Evolutionary conservation across 2,797 vertebrate genomes (phyloP).

Genomic region (Melanotaenia pygmaea): DNA sequence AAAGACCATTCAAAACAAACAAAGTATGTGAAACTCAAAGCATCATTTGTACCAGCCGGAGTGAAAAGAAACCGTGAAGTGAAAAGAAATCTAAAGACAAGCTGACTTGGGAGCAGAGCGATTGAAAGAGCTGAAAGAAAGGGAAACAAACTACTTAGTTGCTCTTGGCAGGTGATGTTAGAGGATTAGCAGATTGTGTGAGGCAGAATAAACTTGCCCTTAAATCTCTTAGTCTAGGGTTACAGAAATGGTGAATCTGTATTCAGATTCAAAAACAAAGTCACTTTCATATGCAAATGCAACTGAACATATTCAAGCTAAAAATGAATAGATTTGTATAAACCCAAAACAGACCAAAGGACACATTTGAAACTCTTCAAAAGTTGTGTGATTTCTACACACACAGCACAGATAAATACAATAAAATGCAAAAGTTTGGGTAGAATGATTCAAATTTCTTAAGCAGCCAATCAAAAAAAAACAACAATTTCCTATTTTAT

Average conservation of each 20-base stretch:
- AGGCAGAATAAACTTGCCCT: slow-evolving; percentile 46
- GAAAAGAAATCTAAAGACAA: slow-evolving; percentile 39
- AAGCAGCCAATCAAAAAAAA: background rate
- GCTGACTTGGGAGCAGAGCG: slow-evolving; percentile 33
- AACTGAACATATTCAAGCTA: slow-evolving; percentile 46
- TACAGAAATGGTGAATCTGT: slow-evolving; percentile 55
- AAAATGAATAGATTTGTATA: slow-evolving; percentile 12
- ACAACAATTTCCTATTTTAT: background rate
- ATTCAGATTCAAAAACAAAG: slow-evolving; percentile 59
- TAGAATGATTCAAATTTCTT: background rate
- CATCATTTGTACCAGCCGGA: slow-evolving; percentile 31
- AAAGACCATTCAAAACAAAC: slow-evolving; percentile 59
- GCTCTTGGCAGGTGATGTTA: slow-evolving; percentile 64
- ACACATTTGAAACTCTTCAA: background rate
- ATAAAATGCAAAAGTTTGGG: background rate
- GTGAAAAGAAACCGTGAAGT: slow-evolving; percentile 46
- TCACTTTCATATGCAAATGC: slow-evolving; percentile 77
- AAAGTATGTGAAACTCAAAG: slow-evolving; percentile 45
- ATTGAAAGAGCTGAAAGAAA: slow-evolving; percentile 42
- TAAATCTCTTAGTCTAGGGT: slow-evolving; percentile 40
- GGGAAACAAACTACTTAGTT: slow-evolving; percentile 48
- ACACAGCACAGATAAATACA: background rate
- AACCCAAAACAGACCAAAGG: background rate
- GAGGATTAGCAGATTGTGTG: slow-evolving; percentile 56
- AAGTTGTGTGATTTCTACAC: background rate